Conservation (phyloP, 2,888 invertebrate species). For the Acanthosepion pharaonis region DNA sequence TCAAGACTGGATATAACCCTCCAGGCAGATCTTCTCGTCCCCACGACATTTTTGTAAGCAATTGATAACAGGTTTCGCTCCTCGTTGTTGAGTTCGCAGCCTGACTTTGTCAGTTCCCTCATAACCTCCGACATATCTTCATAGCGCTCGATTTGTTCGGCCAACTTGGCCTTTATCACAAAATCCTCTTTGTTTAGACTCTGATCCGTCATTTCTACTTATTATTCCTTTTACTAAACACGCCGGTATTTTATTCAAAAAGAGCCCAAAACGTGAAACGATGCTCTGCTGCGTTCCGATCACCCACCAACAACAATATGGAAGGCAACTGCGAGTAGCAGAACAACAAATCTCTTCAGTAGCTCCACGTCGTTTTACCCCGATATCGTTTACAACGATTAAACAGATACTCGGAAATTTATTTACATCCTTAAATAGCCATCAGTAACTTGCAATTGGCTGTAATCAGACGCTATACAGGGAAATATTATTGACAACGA, state of each 20-base stretch:
- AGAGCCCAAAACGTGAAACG: constrained; percentile 1
- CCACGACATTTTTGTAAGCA: constrained; percentile 99
- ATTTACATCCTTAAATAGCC: background rate
- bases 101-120: constrained; percentile 97
- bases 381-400: background rate
- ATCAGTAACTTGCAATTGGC: background rate
- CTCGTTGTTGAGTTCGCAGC: constrained; percentile 94
- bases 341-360: constrained; percentile 3
- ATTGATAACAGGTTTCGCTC: constrained; percentile 98
- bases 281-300: background rate
- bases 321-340: background rate
- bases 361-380: background rate
- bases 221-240: background rate
- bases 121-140: constrained; percentile 99
- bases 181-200: constrained; percentile 83
- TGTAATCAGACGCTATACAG: background rate
- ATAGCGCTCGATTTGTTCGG: constrained; percentile 97
- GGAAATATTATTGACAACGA: background rate
- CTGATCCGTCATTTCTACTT: constrained; percentile 35
- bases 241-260: background rate
- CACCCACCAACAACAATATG: constrained; percentile 33
- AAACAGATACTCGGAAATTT: background rate
- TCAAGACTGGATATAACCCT: constrained; percentile 99
- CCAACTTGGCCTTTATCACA: constrained; percentile 98
- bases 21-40: constrained; percentile 97